Percentiles rank a stretch among this genome's conserved stretches.
Conservation (phyloP, 1,140 invertebrate species). For the Drosophila busckii region DNA sequence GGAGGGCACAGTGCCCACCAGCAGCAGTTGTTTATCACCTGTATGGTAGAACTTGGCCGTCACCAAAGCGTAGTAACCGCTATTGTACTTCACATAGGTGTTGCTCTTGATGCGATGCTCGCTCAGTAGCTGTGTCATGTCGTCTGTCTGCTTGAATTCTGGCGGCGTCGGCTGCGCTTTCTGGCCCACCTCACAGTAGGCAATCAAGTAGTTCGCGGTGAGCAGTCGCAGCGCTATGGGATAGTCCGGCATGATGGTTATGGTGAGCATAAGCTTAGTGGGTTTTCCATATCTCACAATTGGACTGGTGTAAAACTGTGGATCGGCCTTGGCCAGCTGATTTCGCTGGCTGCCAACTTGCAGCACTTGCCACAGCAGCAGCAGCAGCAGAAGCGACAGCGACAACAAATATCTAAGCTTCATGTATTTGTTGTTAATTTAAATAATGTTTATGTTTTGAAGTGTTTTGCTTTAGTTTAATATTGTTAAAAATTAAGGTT, state of each 20-base stretch:
- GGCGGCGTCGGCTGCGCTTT: not conserved
- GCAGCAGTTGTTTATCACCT: not conserved
- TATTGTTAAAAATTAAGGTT: conserved; percentile 63
- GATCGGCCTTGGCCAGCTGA: not conserved
- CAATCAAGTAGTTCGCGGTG: conserved; percentile 24
- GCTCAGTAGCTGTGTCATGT: no score
- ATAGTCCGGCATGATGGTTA: conserved; percentile 1
- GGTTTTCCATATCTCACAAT: conserved; percentile 10
- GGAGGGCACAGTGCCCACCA: not conserved
- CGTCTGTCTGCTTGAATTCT: not conserved
- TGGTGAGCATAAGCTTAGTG: conserved; percentile 15
- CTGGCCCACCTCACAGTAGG: not conserved
- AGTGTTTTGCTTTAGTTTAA: conserved; percentile 28
- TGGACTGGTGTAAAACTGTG: conserved; percentile 25
- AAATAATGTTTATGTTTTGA: not conserved
- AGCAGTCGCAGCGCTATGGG: conserved; percentile 2
- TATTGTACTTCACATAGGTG: conserved; percentile 7
- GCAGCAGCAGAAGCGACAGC: not conserved
- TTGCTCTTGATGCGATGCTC: not conserved
- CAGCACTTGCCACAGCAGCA: not conserved
- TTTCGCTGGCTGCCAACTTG: no score
- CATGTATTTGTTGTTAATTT: no score
- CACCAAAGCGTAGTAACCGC: conserved; percentile 10
- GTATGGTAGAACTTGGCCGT: conserved; percentile 32
- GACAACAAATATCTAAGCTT: no score